These are phyloP conservation scores for Alcis repandata DNA, from an alignment of 2,888 invertebrate genomes.

Conservation along the genomic window DNA sequence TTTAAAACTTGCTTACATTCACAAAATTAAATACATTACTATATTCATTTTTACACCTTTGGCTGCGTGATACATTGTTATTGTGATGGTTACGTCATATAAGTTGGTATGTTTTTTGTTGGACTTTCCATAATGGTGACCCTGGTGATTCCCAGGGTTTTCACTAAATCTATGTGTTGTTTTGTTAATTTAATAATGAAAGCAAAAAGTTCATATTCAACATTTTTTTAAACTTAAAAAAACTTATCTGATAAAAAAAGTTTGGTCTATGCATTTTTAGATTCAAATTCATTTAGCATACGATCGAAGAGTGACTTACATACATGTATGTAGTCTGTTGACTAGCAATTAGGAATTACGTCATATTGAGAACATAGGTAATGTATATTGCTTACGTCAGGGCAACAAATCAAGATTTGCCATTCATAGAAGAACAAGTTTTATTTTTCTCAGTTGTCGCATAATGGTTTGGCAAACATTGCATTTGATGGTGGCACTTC, in stretches of 20 bases:
- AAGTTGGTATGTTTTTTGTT: not conserved
- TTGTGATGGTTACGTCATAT: not conserved
- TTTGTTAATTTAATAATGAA: not conserved
- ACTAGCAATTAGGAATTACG: constrained; percentile 39
- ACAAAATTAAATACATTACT: too few species aligned
- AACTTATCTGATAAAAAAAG: not conserved
- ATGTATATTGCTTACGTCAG: constrained; percentile 1
- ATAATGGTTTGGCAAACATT: constrained; percentile 23
- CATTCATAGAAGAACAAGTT: constrained; percentile 9
- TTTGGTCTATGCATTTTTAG: not conserved
- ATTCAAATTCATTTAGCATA: constrained; percentile 34
- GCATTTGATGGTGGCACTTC: too few species aligned
- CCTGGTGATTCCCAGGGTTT: constrained; percentile 1
- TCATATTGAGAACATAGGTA: constrained; percentile 23
- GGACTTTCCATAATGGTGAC: constrained; percentile 9
- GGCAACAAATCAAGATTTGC: constrained; percentile 16
- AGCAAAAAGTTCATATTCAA: constrained; percentile 1
- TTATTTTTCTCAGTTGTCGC: constrained; percentile 10
- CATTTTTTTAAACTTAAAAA: too few species aligned
- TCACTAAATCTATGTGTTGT: not conserved
- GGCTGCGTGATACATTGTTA: not conserved
- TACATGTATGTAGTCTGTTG: constrained; percentile 29
- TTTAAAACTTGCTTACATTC: not conserved
- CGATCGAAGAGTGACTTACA: constrained; percentile 27
- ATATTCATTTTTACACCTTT: too few species aligned